A percentile compares a stretch with the other conserved stretches of the same genome.
Evolutionary conservation across 1,140 invertebrate species (phyloP).

Genomic region (Drosophila navojoa): DNA sequence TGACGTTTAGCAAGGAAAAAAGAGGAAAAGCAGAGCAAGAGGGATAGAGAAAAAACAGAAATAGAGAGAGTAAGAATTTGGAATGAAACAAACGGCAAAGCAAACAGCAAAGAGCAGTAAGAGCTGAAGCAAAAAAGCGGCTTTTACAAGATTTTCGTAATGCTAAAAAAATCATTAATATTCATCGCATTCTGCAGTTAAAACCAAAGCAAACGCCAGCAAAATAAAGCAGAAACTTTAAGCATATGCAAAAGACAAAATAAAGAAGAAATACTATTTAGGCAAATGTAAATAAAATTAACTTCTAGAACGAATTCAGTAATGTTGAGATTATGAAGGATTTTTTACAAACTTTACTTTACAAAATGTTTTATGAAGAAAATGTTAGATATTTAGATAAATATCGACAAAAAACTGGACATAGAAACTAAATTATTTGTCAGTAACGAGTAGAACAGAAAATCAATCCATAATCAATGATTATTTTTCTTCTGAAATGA

Average conservation of each 20-base stretch:
- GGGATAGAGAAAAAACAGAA: slow-evolving; percentile 7
- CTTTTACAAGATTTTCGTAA: slow-evolving; percentile 41
- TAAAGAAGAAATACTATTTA: background rate
- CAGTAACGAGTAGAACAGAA: no score
- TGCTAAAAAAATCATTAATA: slow-evolving; percentile 59
- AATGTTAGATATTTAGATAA: no score
- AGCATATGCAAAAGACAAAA: background rate
- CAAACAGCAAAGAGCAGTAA: slow-evolving; percentile 12
- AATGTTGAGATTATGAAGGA: no score
- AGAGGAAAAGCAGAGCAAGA: background rate
- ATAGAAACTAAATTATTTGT: no score
- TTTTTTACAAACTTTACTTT: no score
- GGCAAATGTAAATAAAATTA: background rate
- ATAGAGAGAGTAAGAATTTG: slow-evolving; percentile 12
- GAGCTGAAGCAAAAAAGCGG: slow-evolving; percentile 31
- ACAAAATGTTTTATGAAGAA: no score
- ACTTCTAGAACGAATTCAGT: no score
- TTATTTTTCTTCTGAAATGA: no score
- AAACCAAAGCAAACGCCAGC: slow-evolving; percentile 5
- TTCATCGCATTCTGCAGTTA: slow-evolving; percentile 51
- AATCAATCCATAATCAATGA: no score
- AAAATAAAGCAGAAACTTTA: background rate
- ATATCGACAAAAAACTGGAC: no score
- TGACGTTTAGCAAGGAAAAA: slow-evolving; percentile 50
- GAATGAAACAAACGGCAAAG: slow-evolving; percentile 32